Evolutionary conservation across 2,888 invertebrate genomes (phyloP), one percentile per base, ranked within the genome.

Genomic region (Elaeidobius kamerunicus): DNA sequence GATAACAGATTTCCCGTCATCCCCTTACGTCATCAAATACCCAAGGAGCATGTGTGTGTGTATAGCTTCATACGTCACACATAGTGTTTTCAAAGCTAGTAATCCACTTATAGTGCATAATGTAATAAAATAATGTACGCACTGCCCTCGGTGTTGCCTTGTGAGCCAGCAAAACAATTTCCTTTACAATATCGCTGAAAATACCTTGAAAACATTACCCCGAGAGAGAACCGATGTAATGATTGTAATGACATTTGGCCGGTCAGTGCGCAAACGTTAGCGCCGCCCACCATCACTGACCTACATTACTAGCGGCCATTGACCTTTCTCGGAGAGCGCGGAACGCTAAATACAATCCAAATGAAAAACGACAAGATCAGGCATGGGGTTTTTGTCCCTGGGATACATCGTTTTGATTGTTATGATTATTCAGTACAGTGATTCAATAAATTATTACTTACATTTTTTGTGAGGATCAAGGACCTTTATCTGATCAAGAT

Each of bases 231-330:
- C n/a, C 47, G 30, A 48, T 48, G 47, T 48, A 48, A 52, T 47
- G 52, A 38, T 42, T 42, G 50, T 51, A 51, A 55, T 55, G 55
- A 55, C 55, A 55, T 52, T 54, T 48, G 36, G 44, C 16, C 23
- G 38, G 39, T 14, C 47, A 66, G 56, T 67, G 68, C 68, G 68
- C 68, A 68, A 66, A 61, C 66, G 61, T 61, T 58, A 62, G 61
- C 54, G 50, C 68, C 70, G 69, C 69, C 70, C 69, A 70, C 69
- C 66, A 70, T 69, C 68, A 70, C 70, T 70, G 70, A 70, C 70
- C 70, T 70, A 70, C 69, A 70, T 70, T 70, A 70, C 62, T 63
- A 63, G 67, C 60, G 69, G 68, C 67, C 63, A 63, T 65, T 65
- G 69, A 69, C 66, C 70, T 67, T 62, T 59, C 57, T 58, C 54